Evolutionary conservation across 2,888 invertebrate genomes (phyloP).

Genomic region (Agrilus mali): DNA sequence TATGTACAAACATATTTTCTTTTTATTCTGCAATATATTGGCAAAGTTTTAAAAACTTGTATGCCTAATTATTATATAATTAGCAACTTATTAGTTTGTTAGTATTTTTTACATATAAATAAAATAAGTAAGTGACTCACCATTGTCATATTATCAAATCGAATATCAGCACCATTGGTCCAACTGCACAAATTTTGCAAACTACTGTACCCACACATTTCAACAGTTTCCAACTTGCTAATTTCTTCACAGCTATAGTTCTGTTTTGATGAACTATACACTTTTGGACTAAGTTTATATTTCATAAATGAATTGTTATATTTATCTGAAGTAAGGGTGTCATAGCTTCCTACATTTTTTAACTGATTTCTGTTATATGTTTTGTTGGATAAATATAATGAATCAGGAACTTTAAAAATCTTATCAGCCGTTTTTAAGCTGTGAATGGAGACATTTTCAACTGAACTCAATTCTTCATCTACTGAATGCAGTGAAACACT

Average conservation of each 20-base stretch:
- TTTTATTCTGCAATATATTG: no score
- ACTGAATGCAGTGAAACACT: constrained; percentile 18
- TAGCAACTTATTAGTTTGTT: no score
- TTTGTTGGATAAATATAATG: constrained; percentile 22
- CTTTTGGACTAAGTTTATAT: constrained; percentile 54
- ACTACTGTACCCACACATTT: constrained; percentile 44
- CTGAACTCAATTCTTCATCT: constrained; percentile 24
- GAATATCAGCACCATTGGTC: neutral
- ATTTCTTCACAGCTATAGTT: constrained; percentile 30
- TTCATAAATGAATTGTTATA: constrained; percentile 27
- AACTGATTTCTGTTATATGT: constrained; percentile 18
- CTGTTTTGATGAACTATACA: constrained; percentile 40
- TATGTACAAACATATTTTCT: no score
- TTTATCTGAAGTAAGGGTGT: constrained; percentile 22
- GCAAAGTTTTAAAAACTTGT: no score
- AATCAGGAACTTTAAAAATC: constrained; percentile 27
- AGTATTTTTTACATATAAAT: no score
- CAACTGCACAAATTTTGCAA: constrained; percentile 45
- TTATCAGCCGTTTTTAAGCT: constrained; percentile 29
- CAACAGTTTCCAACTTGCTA: constrained; percentile 23
- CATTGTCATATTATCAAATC: no score
- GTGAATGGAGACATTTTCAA: constrained; percentile 46
- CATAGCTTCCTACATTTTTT: constrained; percentile 27
- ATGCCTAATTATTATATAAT: no score
- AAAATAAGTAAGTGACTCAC: no score